phyloP scores from a whole-genome alignment of 37 sponge, comb jelly and placozoan species.

The Tethya wilhelma region DNA sequence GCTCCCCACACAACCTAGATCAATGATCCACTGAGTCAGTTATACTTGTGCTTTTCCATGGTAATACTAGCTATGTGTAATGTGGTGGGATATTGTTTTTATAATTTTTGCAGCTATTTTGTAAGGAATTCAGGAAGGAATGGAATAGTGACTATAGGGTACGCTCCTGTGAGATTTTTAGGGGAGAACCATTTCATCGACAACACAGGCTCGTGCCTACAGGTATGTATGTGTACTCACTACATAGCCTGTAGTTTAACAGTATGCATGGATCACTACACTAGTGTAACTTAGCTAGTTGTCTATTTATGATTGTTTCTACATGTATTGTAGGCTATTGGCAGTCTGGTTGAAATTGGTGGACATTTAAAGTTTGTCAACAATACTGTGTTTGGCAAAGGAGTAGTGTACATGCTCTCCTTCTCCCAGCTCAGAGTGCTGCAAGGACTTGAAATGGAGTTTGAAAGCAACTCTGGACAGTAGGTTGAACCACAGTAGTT shows the following conservation, averaged over 20 bases:
- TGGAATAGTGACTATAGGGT: slow-evolving; percentile 56
- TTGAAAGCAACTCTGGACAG: slow-evolving; percentile 52
- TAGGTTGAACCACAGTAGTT: too few species aligned
- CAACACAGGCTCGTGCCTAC: slow-evolving; percentile 26
- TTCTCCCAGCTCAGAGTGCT: slow-evolving; percentile 36
- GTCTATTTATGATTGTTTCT: too few species aligned
- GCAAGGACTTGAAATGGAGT: background rate
- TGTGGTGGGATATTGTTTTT: too few species aligned
- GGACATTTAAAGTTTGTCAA: slow-evolving; percentile 18
- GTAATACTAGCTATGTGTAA: too few species aligned
- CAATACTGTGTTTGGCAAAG: slow-evolving; percentile 12
- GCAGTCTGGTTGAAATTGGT: slow-evolving; percentile 28
- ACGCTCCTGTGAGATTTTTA: slow-evolving; percentile 36
- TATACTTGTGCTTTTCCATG: too few species aligned
- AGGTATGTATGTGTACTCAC: too few species aligned
- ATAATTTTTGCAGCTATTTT: slow-evolving; percentile 43
- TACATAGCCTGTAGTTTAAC: too few species aligned
- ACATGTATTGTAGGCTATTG: too few species aligned
- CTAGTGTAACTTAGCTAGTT: too few species aligned
- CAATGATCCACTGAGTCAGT: too few species aligned
- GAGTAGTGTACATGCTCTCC: slow-evolving; percentile 44
- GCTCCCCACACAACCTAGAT: too few species aligned
- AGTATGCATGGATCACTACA: too few species aligned
- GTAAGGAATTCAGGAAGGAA: slow-evolving; percentile 27
- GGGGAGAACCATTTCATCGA: slow-evolving; percentile 27